Evolutionary conservation across 2,113 vertebrate genomes (phyloP), one percentile per base, ranked within the genome.

Genomic region (Circaetus cinerascens): DNA sequence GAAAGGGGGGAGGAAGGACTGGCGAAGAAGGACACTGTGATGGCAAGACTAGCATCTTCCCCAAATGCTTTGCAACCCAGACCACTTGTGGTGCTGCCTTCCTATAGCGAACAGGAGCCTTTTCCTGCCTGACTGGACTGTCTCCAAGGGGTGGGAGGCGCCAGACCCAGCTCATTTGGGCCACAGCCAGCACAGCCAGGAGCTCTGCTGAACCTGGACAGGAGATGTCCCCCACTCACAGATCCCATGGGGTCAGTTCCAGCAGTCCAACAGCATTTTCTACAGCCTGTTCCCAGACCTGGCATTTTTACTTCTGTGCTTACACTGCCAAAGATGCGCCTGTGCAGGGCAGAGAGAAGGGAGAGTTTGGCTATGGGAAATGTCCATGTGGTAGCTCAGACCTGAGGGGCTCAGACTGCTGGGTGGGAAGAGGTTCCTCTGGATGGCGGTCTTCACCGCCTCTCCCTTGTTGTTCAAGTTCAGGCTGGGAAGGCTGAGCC

Each of bases 1-100:
- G n/a, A n/a, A n/a, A n/a, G n/a, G n/a, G n/a, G n/a, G n/a, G n/a
- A n/a, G n/a, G n/a, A n/a, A n/a, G n/a, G n/a, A n/a, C n/a, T n/a
- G n/a, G n/a, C n/a, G n/a, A n/a, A n/a, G 99, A 99, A 93, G 99
- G 99, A 76, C 86, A 95, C 95, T 97, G 97, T 40, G 98, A 98
- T 12, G 99, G 99, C 92, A 96, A 89, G 9, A 95, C 98, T 2
- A 99, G 99, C 46, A 99, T 99, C 92, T 99, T 99, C 93, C 99
- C 99, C 59, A 98, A 97, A 46, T 98, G 99, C 97, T 99, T 99
- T n/a, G 98, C 98, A 83, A 98, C 95, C 85, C 97, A 75, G 59
- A 68, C 79, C 41, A 10, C 41, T 36, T 75, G 55, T 45, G 80
- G 9, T 56, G 59, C 81, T 86, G 21, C 95, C 25, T 60, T n/a